Percentiles rank a stretch among this genome's conserved stretches.
Evolutionary conservation across 2,888 invertebrate species (phyloP).

Genomic region (Rotaria sp.): DNA sequence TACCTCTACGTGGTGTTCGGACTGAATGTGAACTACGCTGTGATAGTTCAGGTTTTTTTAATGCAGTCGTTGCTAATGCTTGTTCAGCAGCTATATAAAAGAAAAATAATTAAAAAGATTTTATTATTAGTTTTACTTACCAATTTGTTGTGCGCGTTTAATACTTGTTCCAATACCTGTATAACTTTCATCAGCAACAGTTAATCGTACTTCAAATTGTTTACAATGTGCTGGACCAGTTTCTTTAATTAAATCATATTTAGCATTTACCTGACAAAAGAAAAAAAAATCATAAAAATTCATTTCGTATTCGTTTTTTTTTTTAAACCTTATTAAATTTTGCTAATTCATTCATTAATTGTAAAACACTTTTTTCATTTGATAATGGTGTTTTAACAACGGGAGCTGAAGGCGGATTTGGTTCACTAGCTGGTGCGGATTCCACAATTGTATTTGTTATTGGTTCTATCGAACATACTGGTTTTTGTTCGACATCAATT

Average conservation of each 20-base stretch:
- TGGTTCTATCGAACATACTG: neutral
- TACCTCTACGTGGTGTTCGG: neutral
- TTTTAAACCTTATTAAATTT: neutral
- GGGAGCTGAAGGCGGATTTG: neutral
- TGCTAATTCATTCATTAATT: constrained; percentile 8
- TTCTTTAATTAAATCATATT: constrained; percentile 11
- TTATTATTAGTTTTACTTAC: neutral
- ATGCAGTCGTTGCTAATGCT: neutral
- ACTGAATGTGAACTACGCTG: neutral
- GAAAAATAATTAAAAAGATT: too few relatives aligned
- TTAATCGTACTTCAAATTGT: constrained; percentile 26
- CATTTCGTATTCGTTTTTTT: neutral
- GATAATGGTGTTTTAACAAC: neutral
- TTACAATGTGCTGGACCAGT: constrained; percentile 16
- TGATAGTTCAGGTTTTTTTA: neutral
- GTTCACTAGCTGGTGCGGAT: neutral
- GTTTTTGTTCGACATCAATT: neutral
- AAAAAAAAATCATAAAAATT: neutral
- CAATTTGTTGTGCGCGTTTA: constrained; percentile 15
- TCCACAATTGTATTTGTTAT: neutral
- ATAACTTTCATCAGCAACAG: neutral
- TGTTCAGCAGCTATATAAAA: neutral
- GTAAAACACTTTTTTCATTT: neutral
- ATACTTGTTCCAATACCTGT: neutral
- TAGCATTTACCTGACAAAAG: neutral